Conservation (phyloP, 2,888 invertebrate species). For the Patella depressa region DNA sequence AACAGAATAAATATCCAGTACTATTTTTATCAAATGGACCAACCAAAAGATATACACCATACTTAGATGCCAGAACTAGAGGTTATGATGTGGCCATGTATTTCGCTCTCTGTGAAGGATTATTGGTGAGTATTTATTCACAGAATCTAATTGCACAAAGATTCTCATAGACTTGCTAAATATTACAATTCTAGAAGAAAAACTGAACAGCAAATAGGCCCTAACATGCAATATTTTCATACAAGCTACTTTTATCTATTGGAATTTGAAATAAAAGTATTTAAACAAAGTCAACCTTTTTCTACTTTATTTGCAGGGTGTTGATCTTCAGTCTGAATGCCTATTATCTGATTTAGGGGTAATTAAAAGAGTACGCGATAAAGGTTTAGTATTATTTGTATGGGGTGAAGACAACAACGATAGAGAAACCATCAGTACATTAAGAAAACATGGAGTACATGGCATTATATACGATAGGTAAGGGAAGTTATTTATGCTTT, state of each 20-base stretch:
- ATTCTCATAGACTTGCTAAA: too few relatives aligned
- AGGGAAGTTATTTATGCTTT: conserved; percentile 30
- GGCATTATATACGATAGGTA: conserved; percentile 96
- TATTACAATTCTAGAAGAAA: too few relatives aligned
- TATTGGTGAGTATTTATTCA: conserved; percentile 75
- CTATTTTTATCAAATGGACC: conserved; percentile 91
- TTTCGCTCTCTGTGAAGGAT: conserved; percentile 84
- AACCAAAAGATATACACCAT: conserved; percentile 82
- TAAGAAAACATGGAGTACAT: conserved; percentile 91
- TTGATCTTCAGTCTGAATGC: conserved; percentile 52
- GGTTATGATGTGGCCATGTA: conserved; percentile 86
- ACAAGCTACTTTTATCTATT: too few relatives aligned
- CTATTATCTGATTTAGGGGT: conserved; percentile 56
- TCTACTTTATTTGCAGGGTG: conserved; percentile 43
- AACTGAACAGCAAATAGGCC: too few relatives aligned
- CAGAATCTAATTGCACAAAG: too few relatives aligned
- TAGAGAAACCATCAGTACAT: conserved; percentile 84
- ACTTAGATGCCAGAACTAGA: conserved; percentile 87
- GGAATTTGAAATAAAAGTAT: background rate
- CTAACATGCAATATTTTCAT: too few relatives aligned
- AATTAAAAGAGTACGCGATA: conserved; percentile 77
- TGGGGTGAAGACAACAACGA: conserved; percentile 98
- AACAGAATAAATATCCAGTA: conserved; percentile 97
- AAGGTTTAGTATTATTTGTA: conserved; percentile 90
- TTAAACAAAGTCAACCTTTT: background rate